Base-by-base conservation (phyloP, 2,888 invertebrate species). In the Drosophila anomelani region DNA sequence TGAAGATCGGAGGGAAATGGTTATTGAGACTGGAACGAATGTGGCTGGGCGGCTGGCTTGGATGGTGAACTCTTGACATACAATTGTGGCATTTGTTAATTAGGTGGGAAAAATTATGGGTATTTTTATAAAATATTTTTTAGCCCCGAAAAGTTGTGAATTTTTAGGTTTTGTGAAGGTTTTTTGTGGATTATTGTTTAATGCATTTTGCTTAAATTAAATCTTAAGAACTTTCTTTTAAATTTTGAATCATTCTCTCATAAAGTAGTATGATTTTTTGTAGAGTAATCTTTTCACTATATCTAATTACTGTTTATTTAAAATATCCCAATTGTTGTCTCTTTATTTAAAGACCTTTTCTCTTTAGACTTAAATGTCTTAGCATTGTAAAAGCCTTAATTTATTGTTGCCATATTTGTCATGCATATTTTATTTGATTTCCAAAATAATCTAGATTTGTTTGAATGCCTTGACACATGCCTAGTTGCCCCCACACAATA, bases 31-130 rank as follows among this genome's bases (percentile, higher is more conserved):
- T 69, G 72, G 34, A 69, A 51, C 67, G 58, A 68, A 71, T 71
- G 43, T 13, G 51, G 32, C 34, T 17, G 2, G 15, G 10, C 7
- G 43, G 38, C 17, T 56, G 63, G 26, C 4, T 26, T 26, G 26
- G 26, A 26, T 4, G 26, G 43, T 63, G 62, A 70, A 78, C 78
- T 70, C 59, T 78, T 77, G 77, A 64, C 77, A 74, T 43, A 68
- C 74, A 77, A 73, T 62, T 67, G 15, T 29, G 46, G 32, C 23
- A 43, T 55, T 53, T 38, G 46, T 67, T 76, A 71, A 76, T 63
- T 43, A 67, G 44, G 12, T 47, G 53, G 23, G 56, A 29, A 66
- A 44, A 17, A 53, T 38, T 39, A 64, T 17, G 54, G 23, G 20
- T 0, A 60, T 12, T 15, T 49, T 39, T 20, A 9, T n/a, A 13